Evolutionary conservation across 2,888 invertebrate species (phyloP).

Genomic region (Macaria liturata): DNA sequence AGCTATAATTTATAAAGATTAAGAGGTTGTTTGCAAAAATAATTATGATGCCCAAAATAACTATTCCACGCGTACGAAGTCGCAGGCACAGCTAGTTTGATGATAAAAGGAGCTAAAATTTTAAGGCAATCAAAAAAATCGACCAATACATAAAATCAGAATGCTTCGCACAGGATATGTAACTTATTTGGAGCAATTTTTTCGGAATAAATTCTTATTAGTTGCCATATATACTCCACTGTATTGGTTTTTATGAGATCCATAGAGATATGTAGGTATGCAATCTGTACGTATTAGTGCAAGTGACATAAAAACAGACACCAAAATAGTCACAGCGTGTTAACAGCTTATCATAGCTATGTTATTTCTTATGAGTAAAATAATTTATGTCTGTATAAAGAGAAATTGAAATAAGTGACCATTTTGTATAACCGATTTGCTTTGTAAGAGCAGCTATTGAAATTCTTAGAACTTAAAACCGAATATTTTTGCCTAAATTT

Average conservation of each 20-base stretch:
- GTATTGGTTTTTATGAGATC: constrained; percentile 7
- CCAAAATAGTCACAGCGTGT: constrained; percentile 18
- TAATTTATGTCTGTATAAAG: constrained; percentile 21
- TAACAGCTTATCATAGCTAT: constrained; percentile 27
- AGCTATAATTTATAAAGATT: too few relatives aligned
- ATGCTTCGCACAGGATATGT: constrained; percentile 9
- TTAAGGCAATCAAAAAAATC: neutral
- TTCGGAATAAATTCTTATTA: constrained; percentile 12
- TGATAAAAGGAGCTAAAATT: too few relatives aligned
- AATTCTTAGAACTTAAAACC: too few relatives aligned
- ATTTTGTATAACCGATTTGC: too few relatives aligned
- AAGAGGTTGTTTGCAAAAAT: too few relatives aligned
- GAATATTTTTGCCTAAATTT: too few relatives aligned
- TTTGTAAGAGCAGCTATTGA: too few relatives aligned
- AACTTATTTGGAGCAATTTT: constrained; percentile 13
- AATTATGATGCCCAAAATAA: too few relatives aligned
- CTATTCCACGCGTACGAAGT: too few relatives aligned
- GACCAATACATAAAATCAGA: constrained; percentile 11
- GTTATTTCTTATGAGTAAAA: constrained; percentile 25
- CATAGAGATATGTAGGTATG: constrained; percentile 1
- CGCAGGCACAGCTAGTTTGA: too few relatives aligned
- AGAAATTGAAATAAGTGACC: constrained; percentile 10
- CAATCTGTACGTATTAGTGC: constrained; percentile 11
- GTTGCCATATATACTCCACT: constrained; percentile 1
- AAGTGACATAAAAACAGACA: constrained; percentile 18